phyloP scores from a whole-genome alignment of 1,140 invertebrate species.

The Musca vetustissima region DNA sequence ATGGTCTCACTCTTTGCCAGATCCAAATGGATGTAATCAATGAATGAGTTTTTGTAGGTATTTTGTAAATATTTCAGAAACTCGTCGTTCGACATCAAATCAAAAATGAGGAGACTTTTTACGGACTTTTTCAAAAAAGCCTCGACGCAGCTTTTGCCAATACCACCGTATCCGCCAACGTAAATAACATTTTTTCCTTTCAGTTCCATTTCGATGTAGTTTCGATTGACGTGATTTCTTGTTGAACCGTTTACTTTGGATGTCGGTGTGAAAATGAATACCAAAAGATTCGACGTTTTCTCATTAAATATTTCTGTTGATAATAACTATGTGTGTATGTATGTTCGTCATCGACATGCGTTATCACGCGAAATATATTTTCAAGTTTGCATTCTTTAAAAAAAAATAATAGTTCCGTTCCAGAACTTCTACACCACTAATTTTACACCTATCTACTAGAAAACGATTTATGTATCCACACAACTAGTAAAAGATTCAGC shows the following conservation, averaged over 20 bases:
- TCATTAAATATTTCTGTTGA: neutral
- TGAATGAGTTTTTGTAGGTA: constrained; percentile 19
- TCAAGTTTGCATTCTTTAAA: too few relatives aligned
- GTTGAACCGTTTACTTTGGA: constrained; percentile 1
- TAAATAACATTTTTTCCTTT: constrained; percentile 44
- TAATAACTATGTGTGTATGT: too few relatives aligned
- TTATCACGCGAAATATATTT: too few relatives aligned
- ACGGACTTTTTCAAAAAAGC: constrained; percentile 14
- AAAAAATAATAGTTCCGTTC: too few relatives aligned
- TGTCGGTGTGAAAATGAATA: neutral
- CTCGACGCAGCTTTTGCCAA: constrained; percentile 28
- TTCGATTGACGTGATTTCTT: neutral
- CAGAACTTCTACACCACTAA: too few relatives aligned
- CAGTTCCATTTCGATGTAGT: neutral
- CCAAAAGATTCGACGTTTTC: neutral
- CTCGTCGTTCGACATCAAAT: constrained; percentile 9
- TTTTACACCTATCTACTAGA: too few relatives aligned
- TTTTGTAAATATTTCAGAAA: neutral
- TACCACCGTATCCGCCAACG: constrained; percentile 41
- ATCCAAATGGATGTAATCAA: constrained; percentile 49
- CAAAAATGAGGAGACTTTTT: constrained; percentile 24
- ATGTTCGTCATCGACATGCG: too few relatives aligned
- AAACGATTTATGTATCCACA: too few relatives aligned
- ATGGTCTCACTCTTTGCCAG: constrained; percentile 50
- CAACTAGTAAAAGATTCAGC: too few relatives aligned